Base-by-base conservation (phyloP, 2,888 invertebrate genomes). In the Eristalis pertinax region DNA sequence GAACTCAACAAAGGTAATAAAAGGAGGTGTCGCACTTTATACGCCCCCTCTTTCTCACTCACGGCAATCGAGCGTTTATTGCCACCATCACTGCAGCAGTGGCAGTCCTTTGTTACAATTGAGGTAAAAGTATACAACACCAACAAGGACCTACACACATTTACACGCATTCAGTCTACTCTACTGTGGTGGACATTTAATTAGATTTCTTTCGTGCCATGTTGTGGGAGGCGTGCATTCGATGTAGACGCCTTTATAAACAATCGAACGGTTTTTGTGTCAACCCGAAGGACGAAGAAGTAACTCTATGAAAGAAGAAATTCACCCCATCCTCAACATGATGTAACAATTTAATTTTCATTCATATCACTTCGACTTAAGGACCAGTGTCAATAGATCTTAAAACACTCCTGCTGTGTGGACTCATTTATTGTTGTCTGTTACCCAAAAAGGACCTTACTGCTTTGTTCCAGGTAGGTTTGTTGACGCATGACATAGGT, bases 151-250 rank as follows among this genome's bases (percentile, higher is more conserved):
- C 8, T 50, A 50, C 50, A 56, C 77, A 74, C 70, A 77, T 74
- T 65, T 50, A 85, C 63, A 60, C 70, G 41, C 38, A 68, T 26
- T 58, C 67, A 56, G 58, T 74, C 22, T 75, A 73, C 82, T 60
- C 75, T 63, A 82, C 82, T 82, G 82, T 70, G 83, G 82, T 83
- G 86, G 83, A 76, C 83, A 84, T 76, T 87, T 87, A 87, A 87
- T 87, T 87, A 87, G 87, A 87, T 83, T 87, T 87, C 83, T 87
- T 87, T 84, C n/a, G 69, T 83, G 76, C 83, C 87, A 84, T 87
- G 87, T 83, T 83, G 87, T 87, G 87, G 87, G 87, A 87, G 87
- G 87, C 83, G 83, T 83, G 79, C 75, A 62, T 76, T 67, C 79
- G 69, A 84, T 76, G 87, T 87, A 73, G 69, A 87, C 87, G 87